Evolutionary conservation across 2,797 vertebrate genomes (phyloP).

Genomic region (Hephaestus fuliginosus): DNA sequence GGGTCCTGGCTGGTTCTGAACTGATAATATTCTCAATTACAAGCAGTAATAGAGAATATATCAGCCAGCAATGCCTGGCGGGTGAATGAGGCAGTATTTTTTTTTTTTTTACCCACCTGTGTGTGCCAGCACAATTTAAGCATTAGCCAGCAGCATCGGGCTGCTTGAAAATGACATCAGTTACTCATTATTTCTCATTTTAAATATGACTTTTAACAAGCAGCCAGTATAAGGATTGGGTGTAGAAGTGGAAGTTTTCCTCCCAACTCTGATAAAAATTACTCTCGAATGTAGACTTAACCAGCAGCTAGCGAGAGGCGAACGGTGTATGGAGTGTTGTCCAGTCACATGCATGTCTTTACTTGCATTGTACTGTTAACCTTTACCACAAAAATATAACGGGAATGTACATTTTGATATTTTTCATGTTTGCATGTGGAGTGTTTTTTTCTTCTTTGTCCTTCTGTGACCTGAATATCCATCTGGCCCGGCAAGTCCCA

Average conservation of each 20-base stretch:
- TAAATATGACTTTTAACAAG: background rate
- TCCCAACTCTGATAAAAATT: background rate
- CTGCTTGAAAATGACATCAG: background rate
- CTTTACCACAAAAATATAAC: conserved; percentile 17
- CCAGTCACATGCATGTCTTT: conserved; percentile 23
- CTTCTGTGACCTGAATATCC: conserved; percentile 6
- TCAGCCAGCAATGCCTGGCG: background rate
- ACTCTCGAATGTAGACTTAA: background rate
- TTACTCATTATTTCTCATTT: background rate
- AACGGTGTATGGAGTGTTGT: background rate
- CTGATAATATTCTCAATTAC: background rate
- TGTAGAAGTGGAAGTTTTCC: background rate
- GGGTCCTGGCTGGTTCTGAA: background rate
- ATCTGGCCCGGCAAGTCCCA: too few species aligned
- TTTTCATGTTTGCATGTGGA: background rate
- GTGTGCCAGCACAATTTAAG: background rate
- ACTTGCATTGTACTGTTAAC: conserved; percentile 30
- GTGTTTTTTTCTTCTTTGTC: background rate
- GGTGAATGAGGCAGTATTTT: background rate
- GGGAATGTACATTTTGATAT: background rate
- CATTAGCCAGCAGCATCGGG: background rate
- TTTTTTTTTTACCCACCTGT: background rate
- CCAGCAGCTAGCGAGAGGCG: background rate
- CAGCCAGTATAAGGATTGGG: too few species aligned
- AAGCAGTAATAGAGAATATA: background rate